phyloP scores from a whole-genome alignment of 1,140 invertebrate genomes.

The Caerostris darwini region DNA sequence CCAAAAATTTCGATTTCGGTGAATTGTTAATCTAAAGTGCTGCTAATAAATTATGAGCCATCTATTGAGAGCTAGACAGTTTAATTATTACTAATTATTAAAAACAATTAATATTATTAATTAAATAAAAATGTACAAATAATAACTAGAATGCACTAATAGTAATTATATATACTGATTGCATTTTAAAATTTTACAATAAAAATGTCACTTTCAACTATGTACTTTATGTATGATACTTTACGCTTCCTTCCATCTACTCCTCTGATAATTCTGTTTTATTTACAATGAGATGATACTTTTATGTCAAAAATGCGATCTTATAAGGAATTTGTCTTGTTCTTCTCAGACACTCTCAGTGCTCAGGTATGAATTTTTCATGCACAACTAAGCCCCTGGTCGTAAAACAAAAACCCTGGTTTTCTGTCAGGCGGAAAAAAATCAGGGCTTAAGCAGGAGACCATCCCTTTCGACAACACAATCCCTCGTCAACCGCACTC shows the following conservation, averaged over 20 bases:
- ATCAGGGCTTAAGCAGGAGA: neutral
- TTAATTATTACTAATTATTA: too few relatives aligned
- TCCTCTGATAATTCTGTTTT: neutral
- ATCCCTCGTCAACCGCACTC: constrained; percentile 70
- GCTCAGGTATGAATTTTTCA: constrained; percentile 68
- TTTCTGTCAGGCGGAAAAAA: neutral
- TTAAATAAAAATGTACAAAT: too few relatives aligned
- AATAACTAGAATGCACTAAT: too few relatives aligned
- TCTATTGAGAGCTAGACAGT: too few relatives aligned
- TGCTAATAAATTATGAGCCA: too few relatives aligned
- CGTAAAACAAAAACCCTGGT: constrained; percentile 50
- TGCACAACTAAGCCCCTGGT: constrained; percentile 45
- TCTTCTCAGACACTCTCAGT: neutral
- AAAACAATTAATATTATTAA: too few relatives aligned
- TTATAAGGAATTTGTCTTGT: constrained; percentile 58
- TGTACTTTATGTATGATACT: neutral
- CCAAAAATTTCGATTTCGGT: too few relatives aligned
- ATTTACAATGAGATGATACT: constrained; percentile 4
- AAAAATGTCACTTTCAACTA: too few relatives aligned
- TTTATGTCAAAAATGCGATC: neutral
- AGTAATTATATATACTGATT: too few relatives aligned
- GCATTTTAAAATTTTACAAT: too few relatives aligned
- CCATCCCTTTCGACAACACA: constrained; percentile 43
- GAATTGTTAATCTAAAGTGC: too few relatives aligned
- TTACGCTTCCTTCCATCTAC: neutral